Conservation (phyloP, 2,113 vertebrate species). For the Xenotilapia caudafasciata region DNA sequence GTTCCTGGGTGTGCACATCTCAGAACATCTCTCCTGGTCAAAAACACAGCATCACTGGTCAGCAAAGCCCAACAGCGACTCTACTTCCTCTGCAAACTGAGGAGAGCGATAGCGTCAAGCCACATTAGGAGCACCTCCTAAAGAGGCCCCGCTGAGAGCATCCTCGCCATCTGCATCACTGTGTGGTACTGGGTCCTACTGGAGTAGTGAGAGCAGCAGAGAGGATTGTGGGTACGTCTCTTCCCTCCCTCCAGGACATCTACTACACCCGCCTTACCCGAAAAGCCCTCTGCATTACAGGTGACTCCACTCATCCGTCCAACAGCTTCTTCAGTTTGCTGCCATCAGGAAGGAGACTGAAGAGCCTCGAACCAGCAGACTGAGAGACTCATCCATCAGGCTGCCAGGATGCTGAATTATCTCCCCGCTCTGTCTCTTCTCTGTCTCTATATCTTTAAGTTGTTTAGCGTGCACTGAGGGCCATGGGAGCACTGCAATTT, state of each 20-base stretch:
- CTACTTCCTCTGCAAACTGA: not conserved
- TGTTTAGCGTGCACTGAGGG: not conserved
- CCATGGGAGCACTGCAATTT: not conserved
- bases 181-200: not conserved
- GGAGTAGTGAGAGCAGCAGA: not conserved
- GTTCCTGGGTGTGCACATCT: not conserved
- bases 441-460: not conserved
- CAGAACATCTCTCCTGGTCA: not conserved
- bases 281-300: not conserved
- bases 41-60: not conserved
- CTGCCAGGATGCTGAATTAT: not conserved
- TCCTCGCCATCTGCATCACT: not conserved
- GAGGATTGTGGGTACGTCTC: not conserved
- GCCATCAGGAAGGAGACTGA: not conserved
- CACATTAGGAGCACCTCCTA: not conserved
- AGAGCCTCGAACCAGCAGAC: not conserved
- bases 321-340: not conserved
- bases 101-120: too few relatives aligned
- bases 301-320: not conserved
- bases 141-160: not conserved
- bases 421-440: not conserved
- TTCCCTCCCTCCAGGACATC: not conserved
- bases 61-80: not conserved
- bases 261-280: not conserved
- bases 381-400: not conserved